Evolutionary conservation across 2,113 vertebrate genomes (phyloP).

Genomic region (Bucco capensis): DNA sequence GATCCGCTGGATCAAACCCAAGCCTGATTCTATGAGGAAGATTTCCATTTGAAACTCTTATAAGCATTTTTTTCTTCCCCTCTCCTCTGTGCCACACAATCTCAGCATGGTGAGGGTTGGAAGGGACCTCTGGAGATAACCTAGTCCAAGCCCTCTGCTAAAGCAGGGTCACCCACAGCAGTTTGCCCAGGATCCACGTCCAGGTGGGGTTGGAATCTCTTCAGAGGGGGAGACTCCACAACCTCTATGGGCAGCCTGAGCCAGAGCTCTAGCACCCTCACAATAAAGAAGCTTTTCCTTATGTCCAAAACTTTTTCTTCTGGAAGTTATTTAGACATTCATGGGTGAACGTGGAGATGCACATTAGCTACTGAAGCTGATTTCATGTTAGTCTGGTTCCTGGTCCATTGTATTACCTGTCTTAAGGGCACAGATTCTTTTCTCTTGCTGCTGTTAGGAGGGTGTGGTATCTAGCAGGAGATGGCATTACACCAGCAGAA

Average conservation of each 20-base stretch:
- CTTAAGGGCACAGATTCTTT: neutral
- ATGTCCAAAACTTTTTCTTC: neutral
- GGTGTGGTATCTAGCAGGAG: neutral
- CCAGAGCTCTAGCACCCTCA: neutral
- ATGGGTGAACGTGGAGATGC: neutral
- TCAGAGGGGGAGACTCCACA: neutral
- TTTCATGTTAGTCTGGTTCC: neutral
- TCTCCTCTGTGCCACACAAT: neutral
- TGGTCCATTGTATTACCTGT: neutral
- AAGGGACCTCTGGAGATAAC: neutral
- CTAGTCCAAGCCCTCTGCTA: neutral
- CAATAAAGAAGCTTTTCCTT: neutral
- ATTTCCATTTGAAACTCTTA: neutral
- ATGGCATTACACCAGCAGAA: neutral
- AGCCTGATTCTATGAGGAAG: neutral
- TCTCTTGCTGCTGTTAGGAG: neutral
- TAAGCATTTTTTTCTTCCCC: neutral
- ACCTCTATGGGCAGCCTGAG: neutral
- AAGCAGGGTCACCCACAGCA: neutral
- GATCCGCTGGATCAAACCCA: neutral
- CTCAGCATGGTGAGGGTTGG: neutral
- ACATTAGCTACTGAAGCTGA: neutral
- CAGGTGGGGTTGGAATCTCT: neutral
- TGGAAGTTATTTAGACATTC: neutral
- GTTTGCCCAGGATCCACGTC: neutral